phyloP scores from a whole-genome alignment of 2,113 vertebrate species.

The Xenotilapia caudafasciata region DNA sequence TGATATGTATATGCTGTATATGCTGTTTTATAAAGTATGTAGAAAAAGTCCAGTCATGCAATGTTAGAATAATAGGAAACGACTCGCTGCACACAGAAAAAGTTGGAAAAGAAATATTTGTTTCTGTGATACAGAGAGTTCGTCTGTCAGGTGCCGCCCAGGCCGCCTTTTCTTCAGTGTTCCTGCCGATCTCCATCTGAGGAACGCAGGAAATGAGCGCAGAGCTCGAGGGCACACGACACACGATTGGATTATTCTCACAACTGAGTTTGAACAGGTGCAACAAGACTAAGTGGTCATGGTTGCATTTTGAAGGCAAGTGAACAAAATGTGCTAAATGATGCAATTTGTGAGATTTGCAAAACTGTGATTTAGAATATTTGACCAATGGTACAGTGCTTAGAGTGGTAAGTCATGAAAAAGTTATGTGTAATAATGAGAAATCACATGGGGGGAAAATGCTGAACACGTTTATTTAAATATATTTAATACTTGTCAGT shows the following conservation, averaged over 20 bases:
- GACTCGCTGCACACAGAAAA: not conserved
- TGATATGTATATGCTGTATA: not conserved
- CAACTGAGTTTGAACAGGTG: not conserved
- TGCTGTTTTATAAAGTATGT: not conserved
- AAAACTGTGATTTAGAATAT: not conserved
- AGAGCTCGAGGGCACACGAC: not conserved
- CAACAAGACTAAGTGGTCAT: not conserved
- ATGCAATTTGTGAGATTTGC: not conserved
- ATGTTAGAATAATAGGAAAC: not conserved
- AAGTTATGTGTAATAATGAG: accelerated
- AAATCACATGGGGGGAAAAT: not conserved
- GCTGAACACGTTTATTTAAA: not conserved
- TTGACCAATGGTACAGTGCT: not conserved
- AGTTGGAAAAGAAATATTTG: not conserved
- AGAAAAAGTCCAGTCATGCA: not conserved
- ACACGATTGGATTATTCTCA: not conserved
- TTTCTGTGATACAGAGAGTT: not conserved
- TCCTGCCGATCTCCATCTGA: not conserved
- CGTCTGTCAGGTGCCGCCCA: accelerated
- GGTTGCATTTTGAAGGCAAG: not conserved
- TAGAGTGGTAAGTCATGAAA: not conserved
- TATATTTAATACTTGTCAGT: not conserved
- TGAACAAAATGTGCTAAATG: not conserved
- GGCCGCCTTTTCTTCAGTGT: not conserved
- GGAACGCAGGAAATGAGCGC: not conserved